Evolutionary conservation across 1,140 invertebrate genomes (phyloP).

Genomic region (Spodoptera litura): DNA sequence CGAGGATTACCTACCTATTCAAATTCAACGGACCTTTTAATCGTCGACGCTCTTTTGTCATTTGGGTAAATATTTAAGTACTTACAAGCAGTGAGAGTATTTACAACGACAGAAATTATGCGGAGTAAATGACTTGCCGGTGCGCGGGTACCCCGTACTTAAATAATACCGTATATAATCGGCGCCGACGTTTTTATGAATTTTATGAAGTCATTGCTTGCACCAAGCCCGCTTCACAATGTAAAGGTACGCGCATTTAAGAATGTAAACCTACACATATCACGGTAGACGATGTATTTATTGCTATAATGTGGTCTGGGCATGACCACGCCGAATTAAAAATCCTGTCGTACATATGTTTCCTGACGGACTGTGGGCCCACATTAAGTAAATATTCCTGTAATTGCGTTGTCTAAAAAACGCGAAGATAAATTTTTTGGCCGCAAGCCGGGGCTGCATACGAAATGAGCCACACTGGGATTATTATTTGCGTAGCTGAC

Average conservation of each 20-base stretch:
- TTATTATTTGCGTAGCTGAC: constrained; percentile 80
- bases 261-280: constrained; percentile 28
- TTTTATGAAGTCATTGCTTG: constrained; percentile 29
- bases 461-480: constrained; percentile 72
- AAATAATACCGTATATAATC: constrained; percentile 35
- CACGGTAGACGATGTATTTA: constrained; percentile 39
- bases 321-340: constrained; percentile 50
- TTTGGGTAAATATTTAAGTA: constrained; percentile 40
- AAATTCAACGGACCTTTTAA: constrained; percentile 39
- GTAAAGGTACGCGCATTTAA: constrained; percentile 7
- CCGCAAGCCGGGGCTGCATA: constrained; percentile 67
- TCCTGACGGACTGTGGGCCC: constrained; percentile 52
- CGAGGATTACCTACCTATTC: constrained; percentile 25
- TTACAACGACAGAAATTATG: constrained; percentile 35
- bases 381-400: constrained; percentile 75
- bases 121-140: constrained; percentile 38
- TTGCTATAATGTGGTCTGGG: constrained; percentile 45
- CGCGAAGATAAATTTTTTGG: constrained; percentile 72
- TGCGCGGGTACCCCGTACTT: constrained; percentile 9
- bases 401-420: constrained; percentile 79
- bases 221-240: constrained; percentile 16
- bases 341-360: constrained; percentile 55
- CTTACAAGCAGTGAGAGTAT: constrained; percentile 27
- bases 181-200: constrained; percentile 37
- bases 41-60: constrained; percentile 37